Percentiles rank a stretch among this genome's conserved stretches.
These are phyloP conservation scores for Pachycephala philippinensis DNA, from an alignment of 2,113 vertebrate species.

Conservation along the genomic window DNA sequence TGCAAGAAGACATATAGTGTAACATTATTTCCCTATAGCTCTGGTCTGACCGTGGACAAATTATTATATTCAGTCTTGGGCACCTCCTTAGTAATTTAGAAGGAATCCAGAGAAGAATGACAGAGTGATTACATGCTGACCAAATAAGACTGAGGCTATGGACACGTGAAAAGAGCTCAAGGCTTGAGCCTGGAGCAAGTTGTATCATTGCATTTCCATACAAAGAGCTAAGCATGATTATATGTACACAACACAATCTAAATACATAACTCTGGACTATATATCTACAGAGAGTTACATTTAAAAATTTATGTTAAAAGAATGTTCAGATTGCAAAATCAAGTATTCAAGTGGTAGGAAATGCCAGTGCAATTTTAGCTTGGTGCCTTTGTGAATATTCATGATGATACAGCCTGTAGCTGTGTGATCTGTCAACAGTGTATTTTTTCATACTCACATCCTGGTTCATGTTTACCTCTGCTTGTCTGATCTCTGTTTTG, in stretches of 20 bases:
- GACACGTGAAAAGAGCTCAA: conserved; percentile 17
- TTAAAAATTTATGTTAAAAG: conserved; percentile 24
- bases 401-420: conserved; percentile 42
- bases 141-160: conserved; percentile 24
- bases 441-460: conserved; percentile 10
- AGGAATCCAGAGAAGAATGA: conserved; percentile 49
- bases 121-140: conserved; percentile 52
- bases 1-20: not conserved
- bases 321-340: conserved; percentile 58
- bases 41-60: conserved; percentile 23
- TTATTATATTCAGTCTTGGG: conserved; percentile 33
- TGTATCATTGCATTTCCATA: conserved; percentile 22
- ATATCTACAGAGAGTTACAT: conserved; percentile 18
- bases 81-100: conserved; percentile 43
- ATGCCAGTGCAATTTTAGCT: conserved; percentile 13
- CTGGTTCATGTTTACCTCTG: conserved; percentile 22
- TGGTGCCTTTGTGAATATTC: conserved; percentile 33
- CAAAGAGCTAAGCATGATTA: conserved; percentile 32
- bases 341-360: conserved; percentile 47
- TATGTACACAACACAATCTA: conserved; percentile 22
- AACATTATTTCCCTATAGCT: conserved; percentile 23
- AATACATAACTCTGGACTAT: conserved; percentile 24
- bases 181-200: conserved; percentile 30
- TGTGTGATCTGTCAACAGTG: conserved; percentile 16
- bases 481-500: not conserved